Conservation (phyloP, 2,888 invertebrate species). For the Ferdinandea cuprea region DNA sequence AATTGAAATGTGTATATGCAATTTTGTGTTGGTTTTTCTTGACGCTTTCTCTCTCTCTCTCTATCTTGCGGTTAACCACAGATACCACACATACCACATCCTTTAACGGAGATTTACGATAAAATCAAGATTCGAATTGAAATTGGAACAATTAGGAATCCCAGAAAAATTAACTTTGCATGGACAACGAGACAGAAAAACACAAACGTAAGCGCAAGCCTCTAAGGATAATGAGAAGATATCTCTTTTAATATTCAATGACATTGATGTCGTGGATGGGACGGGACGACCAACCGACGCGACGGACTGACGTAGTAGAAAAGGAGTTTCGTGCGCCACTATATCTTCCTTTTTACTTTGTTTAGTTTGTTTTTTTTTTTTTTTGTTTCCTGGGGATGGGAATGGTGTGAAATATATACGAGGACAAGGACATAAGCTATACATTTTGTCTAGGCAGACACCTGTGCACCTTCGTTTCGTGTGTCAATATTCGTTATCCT, state of each 20-base stretch:
- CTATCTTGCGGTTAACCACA: slow-evolving; percentile 34
- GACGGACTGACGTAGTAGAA: not conserved
- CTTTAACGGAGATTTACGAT: slow-evolving; percentile 59
- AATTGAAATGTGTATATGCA: slow-evolving; percentile 52
- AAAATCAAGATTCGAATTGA: slow-evolving; percentile 70
- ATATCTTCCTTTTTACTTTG: slow-evolving; percentile 29
- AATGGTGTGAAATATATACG: slow-evolving; percentile 12
- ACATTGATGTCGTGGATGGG: slow-evolving; percentile 22
- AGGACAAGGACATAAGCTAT: slow-evolving; percentile 39
- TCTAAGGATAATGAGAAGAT: slow-evolving; percentile 74
- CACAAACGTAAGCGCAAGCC: slow-evolving; percentile 46
- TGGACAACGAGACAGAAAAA: slow-evolving; percentile 8
- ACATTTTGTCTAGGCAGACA: slow-evolving; percentile 15
- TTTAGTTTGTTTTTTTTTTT: slow-evolving; percentile 4
- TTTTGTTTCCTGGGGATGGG: not conserved
- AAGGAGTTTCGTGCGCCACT: slow-evolving; percentile 20
- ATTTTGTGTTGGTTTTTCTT: not conserved
- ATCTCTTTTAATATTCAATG: slow-evolving; percentile 76
- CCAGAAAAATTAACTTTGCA: slow-evolving; percentile 30
- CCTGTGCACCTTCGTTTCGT: slow-evolving; percentile 76
- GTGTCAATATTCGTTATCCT: slow-evolving; percentile 82
- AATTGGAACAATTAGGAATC: slow-evolving; percentile 59
- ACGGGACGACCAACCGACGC: not conserved
- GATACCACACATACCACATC: slow-evolving; percentile 42
- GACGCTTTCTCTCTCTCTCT: not conserved